Evolutionary conservation across 2,888 invertebrate genomes (phyloP), one percentile per base, ranked within the genome.

Genomic region (Caenorhabditis japonica): DNA sequence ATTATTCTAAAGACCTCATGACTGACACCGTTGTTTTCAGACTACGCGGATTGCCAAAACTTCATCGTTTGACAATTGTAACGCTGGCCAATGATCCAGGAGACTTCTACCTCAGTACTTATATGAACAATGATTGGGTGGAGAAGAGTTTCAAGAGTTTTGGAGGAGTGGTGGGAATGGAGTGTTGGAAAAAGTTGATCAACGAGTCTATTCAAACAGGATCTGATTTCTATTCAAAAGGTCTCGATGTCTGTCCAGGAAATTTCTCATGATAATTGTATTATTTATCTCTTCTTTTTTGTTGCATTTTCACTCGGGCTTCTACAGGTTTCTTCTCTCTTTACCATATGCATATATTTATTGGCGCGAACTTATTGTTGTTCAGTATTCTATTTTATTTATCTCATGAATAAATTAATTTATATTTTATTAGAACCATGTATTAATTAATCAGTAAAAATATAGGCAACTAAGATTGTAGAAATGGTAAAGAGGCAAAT

Each of bases 51-150:
- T 53, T 49, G n/a, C 36, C 68, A 19, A 66, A 55, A 25, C 49
- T 49, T 17, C 49, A 76, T 10, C 71, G 64, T 12, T 49, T 76
- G 0, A 71, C 75, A 1, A 70, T 81, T 12, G 76, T 71, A 21
- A 76, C 79, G 2, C 39, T 81, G n/a, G 66, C 75, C 21, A 69
- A 76, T 23, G 81, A 81, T 60, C 81, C 81, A 1, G 81, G 76
- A 44, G 69, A 73, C 33, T 81, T 73, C 70, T 81, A 81, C 62
- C 43, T 60, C 38, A 76, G 75, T 4, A 79, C 77, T 0, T 81
- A 81, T 33, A 51, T 70, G 56, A 79, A 79, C 39, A 44, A 75
- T n/a, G 60, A 55, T 1, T 81, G 77, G 77, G 56, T 76, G 7
- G 76, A 78, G 38, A 69, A 69, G 33, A 64, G 64, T 19, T 76